Conservation (phyloP, 2,797 vertebrate species). For the Gymnodraco acuticeps region DNA sequence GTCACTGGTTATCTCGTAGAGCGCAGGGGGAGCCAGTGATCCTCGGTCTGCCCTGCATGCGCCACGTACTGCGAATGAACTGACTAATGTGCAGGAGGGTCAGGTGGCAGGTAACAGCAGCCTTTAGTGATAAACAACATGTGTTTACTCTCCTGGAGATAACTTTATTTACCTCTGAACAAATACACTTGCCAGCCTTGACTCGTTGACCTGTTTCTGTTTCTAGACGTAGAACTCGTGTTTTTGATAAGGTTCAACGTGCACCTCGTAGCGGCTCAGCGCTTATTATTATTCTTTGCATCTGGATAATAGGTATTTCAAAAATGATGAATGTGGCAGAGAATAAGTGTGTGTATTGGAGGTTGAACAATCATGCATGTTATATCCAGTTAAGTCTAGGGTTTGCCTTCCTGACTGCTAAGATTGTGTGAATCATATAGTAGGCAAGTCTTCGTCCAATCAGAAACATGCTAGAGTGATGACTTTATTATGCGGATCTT, state of each 20-base stretch:
- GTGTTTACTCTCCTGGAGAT: background rate
- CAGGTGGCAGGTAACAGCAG: background rate
- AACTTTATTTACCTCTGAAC: constrained; percentile 22
- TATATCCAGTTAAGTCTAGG: background rate
- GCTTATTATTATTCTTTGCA: background rate
- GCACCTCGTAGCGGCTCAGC: background rate
- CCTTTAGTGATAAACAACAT: constrained; percentile 1
- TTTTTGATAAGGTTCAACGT: constrained; percentile 28
- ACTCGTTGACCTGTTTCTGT: background rate
- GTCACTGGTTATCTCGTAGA: background rate
- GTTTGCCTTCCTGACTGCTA: background rate
- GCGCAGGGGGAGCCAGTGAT: background rate
- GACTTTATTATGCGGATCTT: too few relatives aligned
- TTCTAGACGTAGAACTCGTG: constrained; percentile 36
- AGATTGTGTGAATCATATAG: background rate
- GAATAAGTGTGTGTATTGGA: background rate
- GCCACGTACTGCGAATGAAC: background rate
- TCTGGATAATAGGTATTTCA: constrained; percentile 14
- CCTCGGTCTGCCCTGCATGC: background rate
- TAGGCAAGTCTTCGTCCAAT: too few relatives aligned
- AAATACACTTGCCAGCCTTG: background rate
- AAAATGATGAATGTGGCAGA: background rate
- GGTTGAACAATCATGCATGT: background rate
- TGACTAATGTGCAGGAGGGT: background rate
- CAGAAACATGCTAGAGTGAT: too few relatives aligned